A percentile compares a stretch with the other conserved stretches of the same genome.
phyloP scores from a whole-genome alignment of 2,113 vertebrate genomes.

The Progne subis region DNA sequence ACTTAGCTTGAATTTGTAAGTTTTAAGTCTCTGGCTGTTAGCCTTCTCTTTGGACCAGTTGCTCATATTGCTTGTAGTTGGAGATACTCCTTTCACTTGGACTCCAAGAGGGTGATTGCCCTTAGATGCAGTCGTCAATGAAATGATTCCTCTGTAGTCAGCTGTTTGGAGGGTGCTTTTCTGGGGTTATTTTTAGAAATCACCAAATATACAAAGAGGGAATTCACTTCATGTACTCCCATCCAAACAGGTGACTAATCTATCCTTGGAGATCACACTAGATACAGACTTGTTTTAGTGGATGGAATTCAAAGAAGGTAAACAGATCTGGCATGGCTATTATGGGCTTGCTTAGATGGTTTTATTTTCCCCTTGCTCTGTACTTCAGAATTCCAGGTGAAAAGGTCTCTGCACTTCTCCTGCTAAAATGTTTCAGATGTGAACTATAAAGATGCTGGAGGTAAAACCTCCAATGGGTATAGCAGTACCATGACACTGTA shows the following conservation, averaged over 20 bases:
- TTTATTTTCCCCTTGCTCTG: background rate
- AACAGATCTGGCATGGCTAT: background rate
- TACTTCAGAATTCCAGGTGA: background rate
- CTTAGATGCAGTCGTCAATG: background rate
- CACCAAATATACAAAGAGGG: background rate
- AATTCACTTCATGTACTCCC: background rate
- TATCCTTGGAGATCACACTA: background rate
- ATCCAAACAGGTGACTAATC: background rate
- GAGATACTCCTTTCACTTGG: background rate
- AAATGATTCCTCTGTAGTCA: background rate
- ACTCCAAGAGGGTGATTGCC: background rate
- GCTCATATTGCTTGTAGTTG: background rate
- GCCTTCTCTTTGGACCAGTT: background rate
- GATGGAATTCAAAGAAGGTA: background rate
- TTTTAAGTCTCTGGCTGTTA: background rate
- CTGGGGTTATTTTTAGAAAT: conserved; percentile 3
- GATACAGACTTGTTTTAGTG: background rate
- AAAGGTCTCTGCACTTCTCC: background rate
- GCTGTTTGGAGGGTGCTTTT: background rate
- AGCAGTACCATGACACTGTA: background rate
- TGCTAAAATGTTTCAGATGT: background rate
- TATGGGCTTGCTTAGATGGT: background rate
- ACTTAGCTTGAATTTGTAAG: background rate
- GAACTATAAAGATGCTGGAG: background rate
- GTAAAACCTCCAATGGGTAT: background rate